Conservation (phyloP, 2,113 vertebrate species). For the Xiphorhynchus elegans region DNA sequence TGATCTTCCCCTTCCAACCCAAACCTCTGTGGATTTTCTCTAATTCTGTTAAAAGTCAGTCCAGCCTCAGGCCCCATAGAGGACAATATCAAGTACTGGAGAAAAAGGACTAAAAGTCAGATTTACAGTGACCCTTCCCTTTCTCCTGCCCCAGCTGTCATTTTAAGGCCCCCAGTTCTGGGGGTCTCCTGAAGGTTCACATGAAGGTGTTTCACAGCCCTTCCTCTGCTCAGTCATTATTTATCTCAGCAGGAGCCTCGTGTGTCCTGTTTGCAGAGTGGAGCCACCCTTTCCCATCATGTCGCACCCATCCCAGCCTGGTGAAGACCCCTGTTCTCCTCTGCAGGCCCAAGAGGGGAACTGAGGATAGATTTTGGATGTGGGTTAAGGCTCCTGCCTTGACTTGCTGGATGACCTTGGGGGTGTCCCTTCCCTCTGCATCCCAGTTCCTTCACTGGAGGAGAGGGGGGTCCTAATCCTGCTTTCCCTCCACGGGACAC, state of each 20-base stretch:
- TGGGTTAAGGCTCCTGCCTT: background rate
- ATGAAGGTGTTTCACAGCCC: background rate
- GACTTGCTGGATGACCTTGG: background rate
- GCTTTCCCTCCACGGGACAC: background rate
- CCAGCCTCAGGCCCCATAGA: rapidly evolving
- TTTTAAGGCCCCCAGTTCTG: background rate
- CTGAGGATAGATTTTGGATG: background rate
- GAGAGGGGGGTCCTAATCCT: background rate
- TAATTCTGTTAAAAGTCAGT: background rate
- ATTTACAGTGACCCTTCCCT: background rate
- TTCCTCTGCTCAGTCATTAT: background rate
- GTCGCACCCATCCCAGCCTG: background rate
- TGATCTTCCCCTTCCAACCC: background rate
- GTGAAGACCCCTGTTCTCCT: background rate
- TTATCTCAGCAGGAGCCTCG: background rate
- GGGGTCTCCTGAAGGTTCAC: background rate
- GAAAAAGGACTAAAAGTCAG: background rate
- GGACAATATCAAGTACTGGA: background rate
- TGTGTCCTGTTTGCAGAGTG: background rate
- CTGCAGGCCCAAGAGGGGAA: background rate
- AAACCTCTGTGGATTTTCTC: background rate
- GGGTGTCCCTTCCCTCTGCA: background rate
- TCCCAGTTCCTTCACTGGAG: background rate
- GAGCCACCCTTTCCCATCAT: background rate
- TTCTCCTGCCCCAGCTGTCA: background rate